Percentiles rank a stretch among this genome's conserved stretches.
Evolutionary conservation across 2,888 invertebrate genomes (phyloP).

Genomic region (Heliconius erato): DNA sequence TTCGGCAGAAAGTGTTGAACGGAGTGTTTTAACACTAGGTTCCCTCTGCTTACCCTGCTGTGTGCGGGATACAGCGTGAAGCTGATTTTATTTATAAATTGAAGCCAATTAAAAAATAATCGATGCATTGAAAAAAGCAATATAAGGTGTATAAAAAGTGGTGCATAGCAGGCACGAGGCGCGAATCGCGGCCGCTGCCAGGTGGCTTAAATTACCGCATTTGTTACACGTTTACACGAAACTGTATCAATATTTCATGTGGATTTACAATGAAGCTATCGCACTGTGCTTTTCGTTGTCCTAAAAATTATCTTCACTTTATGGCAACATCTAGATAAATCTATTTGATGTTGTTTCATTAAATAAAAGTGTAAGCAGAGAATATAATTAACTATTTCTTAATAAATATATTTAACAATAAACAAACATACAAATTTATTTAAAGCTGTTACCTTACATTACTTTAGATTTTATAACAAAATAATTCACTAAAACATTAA

Average conservation of each 20-base stretch:
- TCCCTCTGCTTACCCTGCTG: no score
- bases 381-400: background rate
- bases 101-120: slow-evolving; percentile 41
- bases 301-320: slow-evolving; percentile 44
- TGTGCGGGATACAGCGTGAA: no score
- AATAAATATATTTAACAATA: background rate
- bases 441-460: background rate
- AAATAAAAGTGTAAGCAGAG: background rate
- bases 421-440: background rate
- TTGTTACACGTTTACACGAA: slow-evolving; percentile 86
- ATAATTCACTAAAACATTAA: background rate
- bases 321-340: slow-evolving; percentile 26
- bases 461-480: background rate
- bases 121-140: slow-evolving; percentile 56
- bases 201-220: slow-evolving; percentile 86
- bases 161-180: slow-evolving; percentile 71
- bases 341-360: background rate
- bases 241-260: slow-evolving; percentile 86
- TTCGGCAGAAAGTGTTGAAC: no score
- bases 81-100: slow-evolving; percentile 51
- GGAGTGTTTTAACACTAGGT: no score
- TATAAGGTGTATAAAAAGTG: slow-evolving; percentile 77
- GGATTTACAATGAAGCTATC: slow-evolving; percentile 82
- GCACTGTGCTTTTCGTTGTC: slow-evolving; percentile 69
- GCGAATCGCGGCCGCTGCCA: slow-evolving; percentile 71